Conservation (phyloP, 2,113 vertebrate genomes). For the Takifugu bimaculatus region DNA sequence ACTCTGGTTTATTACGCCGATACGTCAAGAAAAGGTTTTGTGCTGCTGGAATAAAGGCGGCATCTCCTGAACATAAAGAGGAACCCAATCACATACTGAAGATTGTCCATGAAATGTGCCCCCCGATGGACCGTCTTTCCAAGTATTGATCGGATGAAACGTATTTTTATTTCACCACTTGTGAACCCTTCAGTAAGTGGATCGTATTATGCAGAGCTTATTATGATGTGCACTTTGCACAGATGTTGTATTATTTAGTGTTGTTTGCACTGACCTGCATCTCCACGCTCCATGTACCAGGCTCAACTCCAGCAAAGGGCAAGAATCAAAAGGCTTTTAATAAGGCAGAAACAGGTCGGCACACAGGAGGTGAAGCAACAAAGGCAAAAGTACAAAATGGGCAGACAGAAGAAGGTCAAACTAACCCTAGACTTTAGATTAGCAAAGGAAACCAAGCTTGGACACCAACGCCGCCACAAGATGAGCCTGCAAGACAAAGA, state of each 20-base stretch:
- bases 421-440: no score
- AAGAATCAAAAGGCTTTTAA: no score
- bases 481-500: no score
- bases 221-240: not conserved
- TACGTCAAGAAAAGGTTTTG: conserved; percentile 25
- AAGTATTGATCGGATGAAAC: conserved; percentile 22
- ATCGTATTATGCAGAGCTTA: not conserved
- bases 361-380: no score
- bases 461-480: no score
- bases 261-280: conserved; percentile 2
- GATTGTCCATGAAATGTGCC: conserved; percentile 12
- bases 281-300: not conserved
- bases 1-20: conserved; percentile 46
- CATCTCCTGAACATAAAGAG: conserved; percentile 16
- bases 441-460: no score
- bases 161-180: conserved; percentile 3
- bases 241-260: conserved; percentile 23
- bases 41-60: conserved; percentile 5
- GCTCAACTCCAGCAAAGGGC: no score
- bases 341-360: no score
- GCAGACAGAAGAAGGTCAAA: no score
- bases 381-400: no score
- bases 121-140: conserved; percentile 9
- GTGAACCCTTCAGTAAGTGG: conserved; percentile 21
- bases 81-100: not conserved